Evolutionary conservation across 2,888 invertebrate genomes (phyloP), one percentile per base, ranked within the genome.

Genomic region (Encarsia formosa): DNA sequence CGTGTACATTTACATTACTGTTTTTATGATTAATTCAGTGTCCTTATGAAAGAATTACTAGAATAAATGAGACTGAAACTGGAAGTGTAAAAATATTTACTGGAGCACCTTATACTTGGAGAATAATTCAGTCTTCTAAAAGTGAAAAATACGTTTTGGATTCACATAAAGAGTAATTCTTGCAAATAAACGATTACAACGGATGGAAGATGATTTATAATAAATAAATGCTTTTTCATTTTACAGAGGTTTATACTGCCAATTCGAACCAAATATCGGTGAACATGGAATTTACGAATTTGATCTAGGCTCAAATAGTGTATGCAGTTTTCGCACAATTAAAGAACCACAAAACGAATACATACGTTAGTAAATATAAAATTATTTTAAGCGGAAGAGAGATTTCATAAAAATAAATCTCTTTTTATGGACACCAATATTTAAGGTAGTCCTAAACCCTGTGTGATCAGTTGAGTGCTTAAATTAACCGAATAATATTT

Each of bases 201-300:
- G n/a, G n/a, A n/a, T n/a, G n/a, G n/a, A n/a, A n/a, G n/a, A n/a
- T n/a, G n/a, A n/a, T n/a, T n/a, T n/a, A n/a, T n/a, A n/a, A n/a
- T n/a, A n/a, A n/a, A n/a, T n/a, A n/a, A n/a, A n/a, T n/a, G n/a
- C n/a, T n/a, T n/a, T n/a, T n/a, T 35, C 26, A 34, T 1, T 35
- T 65, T 63, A 11, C 71, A 86, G 85, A 48, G 75, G 79, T 11
- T 65, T 83, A 34, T 60, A 84, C 43, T 87, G 87, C 63, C 79
- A 82, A 61, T 59, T 83, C 24, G 66, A 76, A 8, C 79, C 81
- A 1, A 71, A 79, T 50, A 68, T 87, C 60, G 83, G 83, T 2
- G 82, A 88, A 74, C 87, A 87, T 64, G 88, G 88, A 4, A 81
- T 87, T 47, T 89, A 88, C 67, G 78, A 81, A 52, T 72, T 88